Evolutionary conservation across 64 coral and sea anemone genomes (phyloP).

Genomic region (Hydrozoanthus tunicans): DNA sequence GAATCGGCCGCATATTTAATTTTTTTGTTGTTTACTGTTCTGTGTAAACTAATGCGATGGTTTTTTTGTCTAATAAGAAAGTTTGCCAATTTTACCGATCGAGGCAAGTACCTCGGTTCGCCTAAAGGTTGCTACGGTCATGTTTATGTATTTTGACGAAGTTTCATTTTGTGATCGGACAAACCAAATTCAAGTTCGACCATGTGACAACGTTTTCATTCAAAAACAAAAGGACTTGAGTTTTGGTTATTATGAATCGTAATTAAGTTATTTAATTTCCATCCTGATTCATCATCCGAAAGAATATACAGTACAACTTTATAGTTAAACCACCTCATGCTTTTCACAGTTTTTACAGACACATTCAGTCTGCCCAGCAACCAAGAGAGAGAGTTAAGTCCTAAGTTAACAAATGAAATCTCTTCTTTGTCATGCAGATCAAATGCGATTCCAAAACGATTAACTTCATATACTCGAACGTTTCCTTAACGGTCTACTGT

Average conservation of each 20-base stretch:
- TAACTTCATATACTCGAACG: not conserved
- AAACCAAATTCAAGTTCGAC: too few species aligned
- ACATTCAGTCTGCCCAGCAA: conserved; percentile 32
- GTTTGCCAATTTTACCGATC: too few species aligned
- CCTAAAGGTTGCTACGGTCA: too few species aligned
- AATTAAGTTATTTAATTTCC: not conserved
- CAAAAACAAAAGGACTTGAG: not conserved
- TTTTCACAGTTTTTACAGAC: not conserved
- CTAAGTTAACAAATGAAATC: not conserved
- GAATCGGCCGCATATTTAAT: too few species aligned
- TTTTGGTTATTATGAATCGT: not conserved
- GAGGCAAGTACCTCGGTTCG: too few species aligned
- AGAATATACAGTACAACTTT: not conserved
- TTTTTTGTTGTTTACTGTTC: too few species aligned
- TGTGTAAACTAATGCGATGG: too few species aligned
- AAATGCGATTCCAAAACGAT: not conserved
- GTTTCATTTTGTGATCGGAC: too few species aligned
- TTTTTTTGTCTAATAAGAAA: too few species aligned
- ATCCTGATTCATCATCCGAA: not conserved
- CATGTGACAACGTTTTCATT: not conserved
- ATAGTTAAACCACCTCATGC: not conserved
- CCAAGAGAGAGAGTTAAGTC: not conserved
- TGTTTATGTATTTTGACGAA: too few species aligned
- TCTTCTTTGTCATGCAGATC: conserved; percentile 39
- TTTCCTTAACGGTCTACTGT: not conserved